phyloP scores from a whole-genome alignment of 2,113 vertebrate genomes.

The Prunella fulvescens region DNA sequence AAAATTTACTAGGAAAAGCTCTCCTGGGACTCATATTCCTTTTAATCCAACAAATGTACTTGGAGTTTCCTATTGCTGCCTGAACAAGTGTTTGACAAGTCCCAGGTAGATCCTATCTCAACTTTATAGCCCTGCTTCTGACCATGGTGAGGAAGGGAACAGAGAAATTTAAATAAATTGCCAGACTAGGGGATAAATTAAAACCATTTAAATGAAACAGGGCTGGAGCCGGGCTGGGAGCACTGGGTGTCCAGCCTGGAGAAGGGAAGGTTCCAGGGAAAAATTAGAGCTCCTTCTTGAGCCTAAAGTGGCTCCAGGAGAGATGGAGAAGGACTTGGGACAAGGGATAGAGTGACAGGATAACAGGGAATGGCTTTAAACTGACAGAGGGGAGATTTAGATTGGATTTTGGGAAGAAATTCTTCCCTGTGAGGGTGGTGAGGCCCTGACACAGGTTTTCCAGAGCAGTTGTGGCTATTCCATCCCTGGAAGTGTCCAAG shows the following conservation, averaged over 20 bases:
- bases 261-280: background rate
- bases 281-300: background rate
- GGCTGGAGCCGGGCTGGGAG: background rate
- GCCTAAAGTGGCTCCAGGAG: background rate
- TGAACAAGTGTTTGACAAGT: background rate
- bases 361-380: rapidly evolving
- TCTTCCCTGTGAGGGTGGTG: background rate
- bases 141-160: background rate
- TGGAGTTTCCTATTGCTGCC: background rate
- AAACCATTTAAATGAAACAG: background rate
- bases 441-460: background rate
- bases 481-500: background rate
- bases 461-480: background rate
- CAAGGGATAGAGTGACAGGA: rapidly evolving
- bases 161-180: background rate
- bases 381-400: background rate
- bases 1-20: background rate
- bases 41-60: background rate
- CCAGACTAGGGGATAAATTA: background rate
- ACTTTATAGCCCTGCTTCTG: background rate
- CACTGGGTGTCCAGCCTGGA: background rate
- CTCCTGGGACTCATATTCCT: background rate
- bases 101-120: background rate
- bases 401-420: background rate
- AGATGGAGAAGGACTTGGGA: background rate